phyloP scores from a whole-genome alignment of 2,113 vertebrate species.

The Corynorhinus townsendii region DNA sequence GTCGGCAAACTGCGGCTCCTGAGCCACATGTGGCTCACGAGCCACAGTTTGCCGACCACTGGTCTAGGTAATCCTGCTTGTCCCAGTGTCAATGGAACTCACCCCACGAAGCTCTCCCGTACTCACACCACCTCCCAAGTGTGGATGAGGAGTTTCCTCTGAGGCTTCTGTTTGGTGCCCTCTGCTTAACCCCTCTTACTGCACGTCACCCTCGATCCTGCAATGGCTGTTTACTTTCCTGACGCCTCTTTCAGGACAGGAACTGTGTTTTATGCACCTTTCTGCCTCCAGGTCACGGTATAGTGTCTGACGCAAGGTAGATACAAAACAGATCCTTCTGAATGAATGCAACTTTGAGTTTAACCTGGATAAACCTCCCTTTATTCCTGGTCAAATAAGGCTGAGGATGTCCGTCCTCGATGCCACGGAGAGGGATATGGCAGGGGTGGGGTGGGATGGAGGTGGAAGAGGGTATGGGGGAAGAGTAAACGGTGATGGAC shows the following conservation, averaged over 20 bases:
- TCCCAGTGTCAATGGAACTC: background rate
- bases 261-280: background rate
- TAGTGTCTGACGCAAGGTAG: background rate
- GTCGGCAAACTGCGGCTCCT: too few species aligned
- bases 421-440: background rate
- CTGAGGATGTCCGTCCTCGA: background rate
- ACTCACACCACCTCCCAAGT: background rate
- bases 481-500: too few species aligned
- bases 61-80: background rate
- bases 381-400: background rate
- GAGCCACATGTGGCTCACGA: too few species aligned
- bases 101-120: background rate
- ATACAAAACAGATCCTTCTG: background rate
- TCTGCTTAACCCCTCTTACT: background rate
- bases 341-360: background rate
- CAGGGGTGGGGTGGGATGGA: background rate
- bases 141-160: background rate
- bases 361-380: background rate
- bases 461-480: too few species aligned
- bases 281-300: background rate
- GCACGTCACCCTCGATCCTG: background rate
- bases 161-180: background rate
- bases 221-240: constrained; percentile 16
- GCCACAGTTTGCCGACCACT: too few species aligned
- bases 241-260: background rate